phyloP scores from a whole-genome alignment of 2,113 vertebrate species.

The Bufo gargarizans region DNA sequence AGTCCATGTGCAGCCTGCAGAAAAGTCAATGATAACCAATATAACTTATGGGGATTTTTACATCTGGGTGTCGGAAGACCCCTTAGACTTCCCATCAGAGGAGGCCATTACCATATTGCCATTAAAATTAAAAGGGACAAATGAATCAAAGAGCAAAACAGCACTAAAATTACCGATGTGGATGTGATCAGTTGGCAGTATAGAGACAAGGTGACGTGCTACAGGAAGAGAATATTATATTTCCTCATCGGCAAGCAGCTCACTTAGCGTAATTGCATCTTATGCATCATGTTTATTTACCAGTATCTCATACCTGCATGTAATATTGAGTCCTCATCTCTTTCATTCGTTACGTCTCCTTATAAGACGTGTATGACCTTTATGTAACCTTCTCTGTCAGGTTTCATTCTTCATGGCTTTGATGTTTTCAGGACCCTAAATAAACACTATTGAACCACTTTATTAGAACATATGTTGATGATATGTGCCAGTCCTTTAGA shows the following conservation, averaged over 20 bases:
- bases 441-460: neutral
- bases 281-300: neutral
- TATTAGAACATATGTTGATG: slow-evolving; percentile 4
- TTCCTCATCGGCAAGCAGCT: neutral
- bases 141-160: neutral
- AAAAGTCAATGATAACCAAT: too few species aligned
- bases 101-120: too few species aligned
- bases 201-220: neutral
- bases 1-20: too few species aligned
- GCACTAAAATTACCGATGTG: neutral
- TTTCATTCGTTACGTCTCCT: neutral
- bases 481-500: neutral
- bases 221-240: neutral
- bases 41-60: too few species aligned
- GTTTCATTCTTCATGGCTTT: neutral
- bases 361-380: neutral
- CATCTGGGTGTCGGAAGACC: too few species aligned
- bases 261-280: neutral
- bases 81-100: too few species aligned
- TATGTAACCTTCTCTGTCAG: neutral
- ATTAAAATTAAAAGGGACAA: neutral
- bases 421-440: neutral
- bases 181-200: neutral
- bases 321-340: neutral
- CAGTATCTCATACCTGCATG: neutral